phyloP scores from a whole-genome alignment of 2,797 vertebrate species.

The Anabas testudineus region DNA sequence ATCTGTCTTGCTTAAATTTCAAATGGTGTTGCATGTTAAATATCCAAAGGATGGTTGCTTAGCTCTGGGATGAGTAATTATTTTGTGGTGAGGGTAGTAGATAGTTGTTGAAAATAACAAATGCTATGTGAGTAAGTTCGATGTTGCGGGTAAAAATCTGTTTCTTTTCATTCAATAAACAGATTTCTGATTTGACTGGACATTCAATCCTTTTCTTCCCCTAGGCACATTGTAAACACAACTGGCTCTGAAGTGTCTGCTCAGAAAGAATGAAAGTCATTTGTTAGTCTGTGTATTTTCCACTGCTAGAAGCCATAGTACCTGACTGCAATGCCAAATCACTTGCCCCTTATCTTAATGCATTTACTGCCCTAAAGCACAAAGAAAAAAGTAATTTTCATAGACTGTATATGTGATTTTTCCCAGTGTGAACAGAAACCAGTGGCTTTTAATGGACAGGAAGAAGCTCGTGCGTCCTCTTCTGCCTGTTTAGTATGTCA shows the following conservation, averaged over 20 bases:
- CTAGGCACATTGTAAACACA: constrained; percentile 59
- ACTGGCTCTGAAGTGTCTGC: constrained; percentile 56
- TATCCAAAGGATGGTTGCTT: constrained; percentile 15
- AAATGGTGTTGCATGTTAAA: constrained; percentile 4
- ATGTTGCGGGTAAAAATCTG: constrained; percentile 13
- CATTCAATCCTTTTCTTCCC: constrained; percentile 53
- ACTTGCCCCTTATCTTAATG: constrained; percentile 55
- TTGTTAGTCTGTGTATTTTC: constrained; percentile 64
- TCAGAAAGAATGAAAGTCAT: constrained; percentile 67
- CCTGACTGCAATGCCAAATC: constrained; percentile 52
- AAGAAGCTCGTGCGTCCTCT: constrained; percentile 37
- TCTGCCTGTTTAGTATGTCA: constrained; percentile 54
- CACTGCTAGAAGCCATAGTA: constrained; percentile 56
- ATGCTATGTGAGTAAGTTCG: constrained; percentile 25
- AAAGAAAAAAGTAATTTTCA: constrained; percentile 62
- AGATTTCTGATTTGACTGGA: constrained; percentile 59
- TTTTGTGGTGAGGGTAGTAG: neutral
- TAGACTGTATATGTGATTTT: constrained; percentile 43
- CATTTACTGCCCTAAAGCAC: constrained; percentile 60
- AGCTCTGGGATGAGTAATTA: constrained; percentile 10
- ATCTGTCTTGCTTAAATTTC: constrained; percentile 3
- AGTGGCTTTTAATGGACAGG: constrained; percentile 53
- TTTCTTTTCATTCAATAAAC: constrained; percentile 45
- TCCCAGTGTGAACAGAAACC: constrained; percentile 52
- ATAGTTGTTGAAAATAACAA: constrained; percentile 23